Evolutionary conservation across 2,888 invertebrate genomes (phyloP).

Genomic region (Chymomyza procnemis): DNA sequence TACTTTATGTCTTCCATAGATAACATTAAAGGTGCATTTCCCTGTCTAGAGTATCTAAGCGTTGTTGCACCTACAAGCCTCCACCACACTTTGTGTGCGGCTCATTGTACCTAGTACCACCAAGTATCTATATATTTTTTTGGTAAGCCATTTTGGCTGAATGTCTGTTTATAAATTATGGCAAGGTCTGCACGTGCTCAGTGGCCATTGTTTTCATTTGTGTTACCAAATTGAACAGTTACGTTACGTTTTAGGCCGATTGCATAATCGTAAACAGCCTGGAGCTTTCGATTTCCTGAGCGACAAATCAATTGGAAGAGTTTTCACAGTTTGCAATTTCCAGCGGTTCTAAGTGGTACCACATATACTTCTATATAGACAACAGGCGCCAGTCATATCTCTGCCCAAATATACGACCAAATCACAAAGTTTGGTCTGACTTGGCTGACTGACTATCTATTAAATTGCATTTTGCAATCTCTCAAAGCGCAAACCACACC

Average conservation of each 20-base stretch:
- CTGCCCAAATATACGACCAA: neutral
- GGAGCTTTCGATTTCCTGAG: constrained; percentile 1
- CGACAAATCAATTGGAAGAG: constrained; percentile 4
- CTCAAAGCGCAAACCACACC: neutral
- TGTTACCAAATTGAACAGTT: neutral
- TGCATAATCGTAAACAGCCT: neutral
- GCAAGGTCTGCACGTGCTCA: constrained; percentile 66
- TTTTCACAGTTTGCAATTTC: constrained; percentile 21
- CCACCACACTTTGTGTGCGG: neutral
- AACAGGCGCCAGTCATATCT: neutral
- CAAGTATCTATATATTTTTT: neutral
- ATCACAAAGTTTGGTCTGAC: neutral
- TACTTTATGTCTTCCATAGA: no score
- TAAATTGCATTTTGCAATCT: constrained; percentile 34
- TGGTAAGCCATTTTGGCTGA: neutral
- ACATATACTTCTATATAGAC: constrained; percentile 12
- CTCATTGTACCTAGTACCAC: neutral
- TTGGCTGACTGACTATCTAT: constrained; percentile 30
- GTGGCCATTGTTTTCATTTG: constrained; percentile 50
- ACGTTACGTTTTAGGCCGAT: neutral
- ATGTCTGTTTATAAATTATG: constrained; percentile 30
- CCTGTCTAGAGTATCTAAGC: no score
- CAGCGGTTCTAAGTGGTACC: constrained; percentile 33
- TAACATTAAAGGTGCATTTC: no score
- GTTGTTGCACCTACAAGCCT: no score